A percentile compares a stretch with the other conserved stretches of the same genome.
These are phyloP conservation scores for Orycteropus afer DNA, from an alignment of 2,113 vertebrate genomes.

Conservation along the genomic window DNA sequence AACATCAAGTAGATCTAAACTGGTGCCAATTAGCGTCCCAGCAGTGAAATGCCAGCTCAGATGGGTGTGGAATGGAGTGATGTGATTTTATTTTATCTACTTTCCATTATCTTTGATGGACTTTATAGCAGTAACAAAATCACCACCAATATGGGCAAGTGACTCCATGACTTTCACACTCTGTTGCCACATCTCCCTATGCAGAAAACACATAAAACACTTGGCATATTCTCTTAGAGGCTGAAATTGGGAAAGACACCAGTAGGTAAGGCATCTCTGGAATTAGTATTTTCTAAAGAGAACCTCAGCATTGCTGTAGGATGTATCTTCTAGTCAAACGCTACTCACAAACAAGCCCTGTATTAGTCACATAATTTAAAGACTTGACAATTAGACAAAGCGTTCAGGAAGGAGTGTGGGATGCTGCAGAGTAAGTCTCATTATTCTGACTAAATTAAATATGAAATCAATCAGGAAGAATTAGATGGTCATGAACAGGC, in stretches of 20 bases:
- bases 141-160: neutral
- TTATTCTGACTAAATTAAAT: neutral
- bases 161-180: constrained; percentile 77
- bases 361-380: neutral
- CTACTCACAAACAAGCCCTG: neutral
- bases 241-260: constrained; percentile 37
- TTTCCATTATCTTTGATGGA: constrained; percentile 81
- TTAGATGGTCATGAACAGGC: neutral
- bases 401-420: too few species aligned
- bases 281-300: constrained; percentile 10
- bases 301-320: neutral
- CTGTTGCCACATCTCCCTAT: constrained; percentile 54
- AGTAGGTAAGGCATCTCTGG: constrained; percentile 9
- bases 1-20: constrained; percentile 44
- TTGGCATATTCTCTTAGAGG: neutral
- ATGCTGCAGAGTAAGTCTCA: neutral
- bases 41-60: constrained; percentile 41
- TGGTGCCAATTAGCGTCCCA: constrained; percentile 48
- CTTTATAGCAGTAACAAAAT: constrained; percentile 65
- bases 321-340: neutral
- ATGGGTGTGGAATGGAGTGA: neutral
- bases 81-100: constrained; percentile 78
- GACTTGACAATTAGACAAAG: neutral
- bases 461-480: neutral
- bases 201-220: constrained; percentile 66